A percentile compares a stretch with the other conserved stretches of the same genome.
Conservation (phyloP, 1,140 invertebrate species). For the Bombus huntii region DNA sequence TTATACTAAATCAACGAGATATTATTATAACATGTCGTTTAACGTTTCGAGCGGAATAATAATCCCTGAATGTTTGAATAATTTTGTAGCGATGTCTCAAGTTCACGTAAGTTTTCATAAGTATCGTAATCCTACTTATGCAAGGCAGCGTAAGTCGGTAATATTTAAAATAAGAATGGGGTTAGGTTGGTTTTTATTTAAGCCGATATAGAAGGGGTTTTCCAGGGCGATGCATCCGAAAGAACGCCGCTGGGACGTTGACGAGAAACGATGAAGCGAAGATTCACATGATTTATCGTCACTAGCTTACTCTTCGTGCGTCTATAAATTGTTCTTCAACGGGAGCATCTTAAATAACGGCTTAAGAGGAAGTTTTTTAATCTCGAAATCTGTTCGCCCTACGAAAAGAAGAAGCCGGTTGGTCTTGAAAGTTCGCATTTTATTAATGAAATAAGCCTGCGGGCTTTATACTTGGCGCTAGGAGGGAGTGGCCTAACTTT, state of each 20-base stretch:
- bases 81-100: too few relatives aligned
- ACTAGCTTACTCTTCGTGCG: background rate
- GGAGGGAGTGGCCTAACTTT: conserved; percentile 1
- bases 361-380: conserved; percentile 46
- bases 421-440: conserved; percentile 8
- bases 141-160: background rate
- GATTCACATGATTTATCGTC: conserved; percentile 56
- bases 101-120: too few relatives aligned
- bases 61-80: too few relatives aligned
- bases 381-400: conserved; percentile 6
- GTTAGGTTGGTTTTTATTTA: background rate
- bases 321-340: conserved; percentile 16
- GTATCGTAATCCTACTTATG: too few relatives aligned
- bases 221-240: background rate
- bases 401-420: background rate
- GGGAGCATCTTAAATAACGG: conserved; percentile 2
- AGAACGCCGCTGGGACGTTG: conserved; percentile 22
- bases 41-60: too few relatives aligned
- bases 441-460: conserved; percentile 47
- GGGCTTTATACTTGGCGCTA: conserved; percentile 2
- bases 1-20: too few relatives aligned
- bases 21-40: too few relatives aligned
- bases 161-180: background rate
- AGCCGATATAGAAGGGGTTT: background rate
- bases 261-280: conserved; percentile 48